Base-by-base conservation (phyloP, 2,888 invertebrate genomes). In the Hypercompe scribonia region DNA sequence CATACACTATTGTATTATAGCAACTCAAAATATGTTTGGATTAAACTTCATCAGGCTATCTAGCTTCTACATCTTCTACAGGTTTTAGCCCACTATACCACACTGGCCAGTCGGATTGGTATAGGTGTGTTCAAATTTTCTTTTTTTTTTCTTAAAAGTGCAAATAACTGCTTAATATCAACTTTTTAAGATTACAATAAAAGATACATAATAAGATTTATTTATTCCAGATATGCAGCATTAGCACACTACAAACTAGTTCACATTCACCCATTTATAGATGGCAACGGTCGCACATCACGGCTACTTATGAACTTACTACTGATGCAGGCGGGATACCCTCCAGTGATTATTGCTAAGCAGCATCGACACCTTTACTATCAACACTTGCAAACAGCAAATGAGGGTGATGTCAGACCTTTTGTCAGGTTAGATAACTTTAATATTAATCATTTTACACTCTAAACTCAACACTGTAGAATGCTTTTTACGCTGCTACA, bases 161-260 rank as follows among this genome's bases (percentile, higher is more conserved):
- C 3, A 46, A 13, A 42, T 5, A 50, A 24, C 50, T 50, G 3
- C 8, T 21, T 21, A 46, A 46, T 21, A 18, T 46, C 5, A 5
- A 7, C 21, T 46, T 21, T 46, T 46, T 46, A 0, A 46, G 18
- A 42, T 42, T 42, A 42, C 21, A 5, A 46, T 18, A 46, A 18
- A 42, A 42, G n/a, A n/a, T 61, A 31, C 13, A 15, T 13, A 28
- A 61, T 3, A 15, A 31, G 31, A 61, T 4, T 18, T 34, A n/a
- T 34, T 61, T 68, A 24, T 72, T 84, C 3, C 84, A 98, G 99
- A 91, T 98, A 98, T 89, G 99, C 99, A 70, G 99, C 99, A 0
- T 94, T 99, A 71, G 99, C 99, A 0, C 99, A 99, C 94, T 99
- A 99, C 93, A 99, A 99, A 94, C 92, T 99, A 65, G 99, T 99